Evolutionary conservation across 2,888 invertebrate species (phyloP).

Genomic region (Ennomos fuscantarius): DNA sequence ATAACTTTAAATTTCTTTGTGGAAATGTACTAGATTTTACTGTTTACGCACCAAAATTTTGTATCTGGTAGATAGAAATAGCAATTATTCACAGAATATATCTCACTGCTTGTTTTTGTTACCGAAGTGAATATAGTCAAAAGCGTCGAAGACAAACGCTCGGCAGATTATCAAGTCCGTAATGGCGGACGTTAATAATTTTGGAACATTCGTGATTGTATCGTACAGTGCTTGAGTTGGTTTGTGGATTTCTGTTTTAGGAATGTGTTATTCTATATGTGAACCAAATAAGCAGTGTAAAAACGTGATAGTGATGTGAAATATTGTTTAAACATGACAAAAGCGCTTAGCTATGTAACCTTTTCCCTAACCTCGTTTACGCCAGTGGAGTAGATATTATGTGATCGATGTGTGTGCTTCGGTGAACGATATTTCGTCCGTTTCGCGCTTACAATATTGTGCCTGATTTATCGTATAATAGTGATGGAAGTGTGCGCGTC

Average conservation of each 20-base stretch:
- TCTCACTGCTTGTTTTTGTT: conserved; percentile 64
- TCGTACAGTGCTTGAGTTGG: conserved; percentile 79
- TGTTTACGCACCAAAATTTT: conserved; percentile 14
- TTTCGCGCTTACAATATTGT: conserved; percentile 76
- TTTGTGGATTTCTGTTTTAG: conserved; percentile 61
- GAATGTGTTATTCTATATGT: conserved; percentile 73
- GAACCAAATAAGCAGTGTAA: conserved; percentile 68
- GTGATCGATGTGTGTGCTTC: conserved; percentile 90
- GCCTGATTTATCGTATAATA: conserved; percentile 74
- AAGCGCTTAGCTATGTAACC: conserved; percentile 88
- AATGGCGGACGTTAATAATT: conserved; percentile 85
- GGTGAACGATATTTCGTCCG: conserved; percentile 87
- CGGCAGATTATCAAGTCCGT: conserved; percentile 81
- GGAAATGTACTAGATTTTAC: conserved; percentile 16
- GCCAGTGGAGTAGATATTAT: conserved; percentile 89
- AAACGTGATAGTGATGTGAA: conserved; percentile 80
- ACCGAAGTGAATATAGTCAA: conserved; percentile 82
- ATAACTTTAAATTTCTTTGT: conserved; percentile 20
- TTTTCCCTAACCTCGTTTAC: conserved; percentile 92
- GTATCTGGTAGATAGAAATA: conserved; percentile 8
- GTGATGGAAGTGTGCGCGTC: conserved; percentile 85
- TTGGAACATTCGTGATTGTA: conserved; percentile 84
- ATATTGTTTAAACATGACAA: conserved; percentile 81
- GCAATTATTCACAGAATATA: conserved; percentile 38
- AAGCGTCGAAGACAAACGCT: conserved; percentile 80